phyloP scores from a whole-genome alignment of 2,888 invertebrate genomes.

The Microctonus hyperodae region DNA sequence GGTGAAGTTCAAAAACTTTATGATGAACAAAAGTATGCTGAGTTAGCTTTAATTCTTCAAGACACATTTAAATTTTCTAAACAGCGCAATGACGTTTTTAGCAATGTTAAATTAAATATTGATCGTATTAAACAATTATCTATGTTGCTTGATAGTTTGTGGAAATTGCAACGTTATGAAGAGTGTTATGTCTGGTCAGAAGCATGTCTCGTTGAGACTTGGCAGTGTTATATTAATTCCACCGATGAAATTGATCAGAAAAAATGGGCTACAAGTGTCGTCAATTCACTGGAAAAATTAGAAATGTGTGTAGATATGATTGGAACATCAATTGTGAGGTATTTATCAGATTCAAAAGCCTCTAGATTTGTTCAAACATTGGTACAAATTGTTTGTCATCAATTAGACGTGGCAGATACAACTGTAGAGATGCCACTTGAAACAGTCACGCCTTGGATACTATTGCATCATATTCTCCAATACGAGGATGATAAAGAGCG shows the following conservation, averaged over 20 bases:
- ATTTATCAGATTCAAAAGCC: constrained; percentile 68
- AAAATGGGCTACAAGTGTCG: constrained; percentile 65
- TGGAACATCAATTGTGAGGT: constrained; percentile 64
- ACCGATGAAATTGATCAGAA: constrained; percentile 60
- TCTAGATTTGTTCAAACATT: constrained; percentile 77
- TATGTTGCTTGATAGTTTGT: constrained; percentile 73
- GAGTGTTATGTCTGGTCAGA: constrained; percentile 82
- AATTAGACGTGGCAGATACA: constrained; percentile 75
- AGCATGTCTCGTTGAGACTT: constrained; percentile 76
- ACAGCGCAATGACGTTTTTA: constrained; percentile 52
- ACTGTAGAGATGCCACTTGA: constrained; percentile 72
- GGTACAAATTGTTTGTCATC: constrained; percentile 78
- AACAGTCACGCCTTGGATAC: constrained; percentile 81
- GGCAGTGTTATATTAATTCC: constrained; percentile 69
- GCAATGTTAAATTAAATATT: constrained; percentile 48
- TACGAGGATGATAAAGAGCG: constrained; percentile 75
- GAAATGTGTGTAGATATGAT: constrained; percentile 67
- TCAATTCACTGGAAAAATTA: constrained; percentile 63
- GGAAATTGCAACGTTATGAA: constrained; percentile 68
- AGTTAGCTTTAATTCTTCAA: constrained; percentile 73
- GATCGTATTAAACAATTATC: constrained; percentile 65
- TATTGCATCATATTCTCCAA: constrained; percentile 81
- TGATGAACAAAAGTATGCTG: constrained; percentile 70
- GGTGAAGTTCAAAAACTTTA: constrained; percentile 74
- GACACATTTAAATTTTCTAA: constrained; percentile 70